Percentiles rank a stretch among this genome's conserved stretches.
Evolutionary conservation across 1,140 invertebrate genomes (phyloP).

Genomic region (Laupala kohalensis): DNA sequence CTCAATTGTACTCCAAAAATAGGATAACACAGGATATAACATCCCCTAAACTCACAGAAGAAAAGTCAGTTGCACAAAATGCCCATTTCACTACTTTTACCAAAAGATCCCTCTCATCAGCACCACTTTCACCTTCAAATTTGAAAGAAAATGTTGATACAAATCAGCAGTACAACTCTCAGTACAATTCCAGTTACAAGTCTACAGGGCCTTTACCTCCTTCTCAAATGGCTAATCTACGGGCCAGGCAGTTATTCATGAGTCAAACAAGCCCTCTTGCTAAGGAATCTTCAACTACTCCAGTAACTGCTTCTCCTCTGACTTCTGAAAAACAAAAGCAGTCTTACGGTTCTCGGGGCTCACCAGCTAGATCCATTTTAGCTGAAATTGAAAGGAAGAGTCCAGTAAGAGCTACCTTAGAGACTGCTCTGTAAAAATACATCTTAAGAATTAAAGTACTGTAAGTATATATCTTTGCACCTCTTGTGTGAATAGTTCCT

Average conservation of each 20-base stretch:
- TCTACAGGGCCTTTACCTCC: not conserved
- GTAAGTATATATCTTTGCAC: too few species aligned
- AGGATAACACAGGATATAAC: not conserved
- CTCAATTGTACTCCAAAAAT: not conserved
- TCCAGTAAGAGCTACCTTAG: constrained; percentile 6
- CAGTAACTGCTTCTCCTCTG: not conserved
- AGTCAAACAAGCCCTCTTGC: not conserved
- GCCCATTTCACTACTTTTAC: not conserved
- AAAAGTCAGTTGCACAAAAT: not conserved
- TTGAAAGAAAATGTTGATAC: constrained; percentile 13
- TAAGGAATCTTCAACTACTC: not conserved
- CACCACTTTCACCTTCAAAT: constrained; percentile 11
- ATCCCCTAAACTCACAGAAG: not conserved
- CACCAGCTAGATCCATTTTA: constrained; percentile 1
- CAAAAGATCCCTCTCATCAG: not conserved
- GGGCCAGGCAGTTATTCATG: not conserved
- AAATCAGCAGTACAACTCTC: not conserved
- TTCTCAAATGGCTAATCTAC: not conserved
- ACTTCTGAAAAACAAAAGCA: not conserved
- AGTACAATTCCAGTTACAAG: not conserved
- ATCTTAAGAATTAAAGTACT: not conserved
- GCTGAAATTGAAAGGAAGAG: not conserved
- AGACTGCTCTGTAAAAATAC: constrained; percentile 5
- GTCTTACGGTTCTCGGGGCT: not conserved
- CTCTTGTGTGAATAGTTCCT: too few species aligned